These are phyloP conservation scores for Tipula vernalis DNA, from an alignment of 2,888 invertebrate genomes.

Conservation along the genomic window DNA sequence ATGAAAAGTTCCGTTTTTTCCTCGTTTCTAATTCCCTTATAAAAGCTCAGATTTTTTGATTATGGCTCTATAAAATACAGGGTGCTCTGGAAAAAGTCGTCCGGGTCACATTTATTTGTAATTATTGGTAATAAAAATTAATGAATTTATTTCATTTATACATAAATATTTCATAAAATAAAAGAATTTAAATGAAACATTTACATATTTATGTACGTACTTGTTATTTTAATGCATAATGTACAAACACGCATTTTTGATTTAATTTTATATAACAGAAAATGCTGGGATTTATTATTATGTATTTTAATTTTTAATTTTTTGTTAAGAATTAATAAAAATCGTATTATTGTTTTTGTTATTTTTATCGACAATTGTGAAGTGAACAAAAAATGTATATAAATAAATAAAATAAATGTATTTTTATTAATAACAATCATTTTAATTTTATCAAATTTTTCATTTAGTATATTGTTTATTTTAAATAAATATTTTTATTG, in stretches of 20 bases:
- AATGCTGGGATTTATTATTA: background rate
- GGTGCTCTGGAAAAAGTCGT: too few species aligned
- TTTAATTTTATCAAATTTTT: background rate
- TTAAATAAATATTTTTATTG: background rate
- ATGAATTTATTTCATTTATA: too few species aligned
- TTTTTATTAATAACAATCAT: background rate
- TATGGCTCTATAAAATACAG: too few species aligned
- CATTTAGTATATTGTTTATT: background rate
- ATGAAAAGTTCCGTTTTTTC: too few species aligned
- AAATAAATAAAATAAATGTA: background rate
- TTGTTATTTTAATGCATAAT: background rate
- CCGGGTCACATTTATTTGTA: too few species aligned
- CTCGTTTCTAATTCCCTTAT: too few species aligned
- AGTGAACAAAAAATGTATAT: background rate
- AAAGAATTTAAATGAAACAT: too few species aligned
- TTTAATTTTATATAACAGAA: background rate
- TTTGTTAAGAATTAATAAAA: background rate
- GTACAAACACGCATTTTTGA: background rate
- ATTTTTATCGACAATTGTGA: background rate
- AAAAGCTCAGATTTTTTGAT: too few species aligned
- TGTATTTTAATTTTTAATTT: background rate
- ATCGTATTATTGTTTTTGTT: background rate
- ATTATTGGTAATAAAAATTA: too few species aligned
- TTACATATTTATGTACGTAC: background rate
- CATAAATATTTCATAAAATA: too few species aligned